phyloP scores from a whole-genome alignment of 2,113 vertebrate genomes.

The Colius striatus region DNA sequence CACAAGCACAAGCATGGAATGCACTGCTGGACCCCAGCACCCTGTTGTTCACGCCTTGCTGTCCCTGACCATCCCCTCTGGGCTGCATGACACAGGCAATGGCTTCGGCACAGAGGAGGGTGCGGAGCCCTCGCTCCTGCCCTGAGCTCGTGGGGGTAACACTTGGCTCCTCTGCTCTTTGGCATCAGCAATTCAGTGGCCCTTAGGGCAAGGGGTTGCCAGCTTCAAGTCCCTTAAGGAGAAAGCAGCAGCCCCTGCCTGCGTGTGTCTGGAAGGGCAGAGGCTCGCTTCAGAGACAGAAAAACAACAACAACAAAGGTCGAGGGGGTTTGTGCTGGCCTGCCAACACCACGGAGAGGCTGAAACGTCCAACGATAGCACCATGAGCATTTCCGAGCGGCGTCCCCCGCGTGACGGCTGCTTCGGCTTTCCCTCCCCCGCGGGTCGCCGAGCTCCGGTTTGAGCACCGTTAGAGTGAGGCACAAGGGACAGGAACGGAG shows the following conservation, averaged over 20 bases:
- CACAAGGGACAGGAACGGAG: too few relatives aligned
- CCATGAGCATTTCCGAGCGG: constrained; percentile 17
- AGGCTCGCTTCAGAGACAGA: constrained; percentile 6
- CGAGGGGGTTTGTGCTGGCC: constrained; percentile 26
- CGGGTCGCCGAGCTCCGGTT: background rate
- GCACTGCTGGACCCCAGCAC: background rate
- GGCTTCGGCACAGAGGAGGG: background rate
- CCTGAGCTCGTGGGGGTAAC: rapidly evolving
- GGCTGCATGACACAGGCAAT: rapidly evolving
- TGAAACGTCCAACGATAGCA: constrained; percentile 2
- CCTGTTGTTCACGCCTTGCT: background rate
- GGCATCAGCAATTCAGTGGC: background rate
- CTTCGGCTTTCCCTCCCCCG: background rate
- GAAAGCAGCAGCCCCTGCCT: background rate
- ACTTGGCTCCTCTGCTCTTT: background rate
- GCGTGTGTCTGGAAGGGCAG: background rate
- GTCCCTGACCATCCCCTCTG: background rate
- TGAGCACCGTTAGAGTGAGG: background rate
- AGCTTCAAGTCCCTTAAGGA: constrained; percentile 14
- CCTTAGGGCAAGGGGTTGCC: background rate
- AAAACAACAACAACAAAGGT: constrained; percentile 61
- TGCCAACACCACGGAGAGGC: constrained; percentile 60
- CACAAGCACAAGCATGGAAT: rapidly evolving
- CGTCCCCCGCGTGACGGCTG: background rate
- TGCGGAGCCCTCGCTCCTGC: rapidly evolving